A percentile compares a stretch with the other conserved stretches of the same genome.
Conservation (phyloP, 2,113 vertebrate genomes). For the Toxostoma redivivum region DNA sequence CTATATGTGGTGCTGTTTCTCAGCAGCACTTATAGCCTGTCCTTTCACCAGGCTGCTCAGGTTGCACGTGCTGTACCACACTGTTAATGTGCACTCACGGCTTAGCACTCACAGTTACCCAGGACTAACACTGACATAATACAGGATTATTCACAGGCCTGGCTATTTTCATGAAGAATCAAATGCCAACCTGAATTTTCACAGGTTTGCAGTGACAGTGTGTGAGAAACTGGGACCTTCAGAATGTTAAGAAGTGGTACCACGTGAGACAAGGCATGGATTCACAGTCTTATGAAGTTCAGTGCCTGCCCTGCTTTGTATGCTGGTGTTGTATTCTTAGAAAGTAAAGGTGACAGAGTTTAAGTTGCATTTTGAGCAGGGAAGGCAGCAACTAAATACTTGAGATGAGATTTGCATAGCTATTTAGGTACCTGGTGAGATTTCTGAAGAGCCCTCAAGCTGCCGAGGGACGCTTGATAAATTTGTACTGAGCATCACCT, state of each 20-base stretch:
- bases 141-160: background rate
- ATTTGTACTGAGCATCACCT: background rate
- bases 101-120: background rate
- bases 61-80: background rate
- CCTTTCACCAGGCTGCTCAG: background rate
- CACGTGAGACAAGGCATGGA: background rate
- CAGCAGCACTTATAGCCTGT: background rate
- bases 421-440: constrained; percentile 36
- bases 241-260: background rate
- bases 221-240: background rate
- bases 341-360: constrained; percentile 10
- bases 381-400: constrained; percentile 14
- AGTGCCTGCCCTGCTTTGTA: background rate
- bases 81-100: background rate
- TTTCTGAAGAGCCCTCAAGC: constrained; percentile 26
- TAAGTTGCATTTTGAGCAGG: constrained; percentile 3
- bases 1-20: background rate
- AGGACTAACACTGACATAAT: background rate
- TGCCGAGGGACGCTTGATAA: background rate
- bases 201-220: background rate
- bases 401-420: constrained; percentile 35
- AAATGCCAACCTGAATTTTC: background rate
- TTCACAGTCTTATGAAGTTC: background rate
- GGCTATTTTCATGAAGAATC: background rate
- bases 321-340: background rate